These are phyloP conservation scores for Aricia agestis DNA, from an alignment of 1,140 invertebrate species.

Conservation along the genomic window DNA sequence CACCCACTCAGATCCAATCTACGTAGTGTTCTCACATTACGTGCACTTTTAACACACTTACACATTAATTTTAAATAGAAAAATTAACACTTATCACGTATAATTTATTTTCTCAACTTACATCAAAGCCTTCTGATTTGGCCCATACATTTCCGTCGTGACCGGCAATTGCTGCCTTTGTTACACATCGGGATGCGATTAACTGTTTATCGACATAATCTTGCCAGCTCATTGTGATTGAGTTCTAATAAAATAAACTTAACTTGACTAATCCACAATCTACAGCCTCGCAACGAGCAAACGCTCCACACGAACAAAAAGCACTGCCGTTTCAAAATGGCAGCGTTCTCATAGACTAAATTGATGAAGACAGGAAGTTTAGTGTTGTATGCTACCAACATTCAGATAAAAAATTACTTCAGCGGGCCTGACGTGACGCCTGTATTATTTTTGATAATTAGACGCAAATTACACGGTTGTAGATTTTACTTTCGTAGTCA, in stretches of 20 bases:
- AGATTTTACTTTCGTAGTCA: too few relatives aligned
- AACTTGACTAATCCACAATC: constrained; percentile 69
- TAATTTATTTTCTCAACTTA: constrained; percentile 78
- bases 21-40: constrained; percentile 18
- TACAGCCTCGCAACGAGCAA: constrained; percentile 68
- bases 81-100: constrained; percentile 47
- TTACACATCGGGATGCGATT: constrained; percentile 93
- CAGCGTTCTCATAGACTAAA: constrained; percentile 61
- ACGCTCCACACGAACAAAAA: constrained; percentile 75
- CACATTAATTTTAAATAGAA: constrained; percentile 23
- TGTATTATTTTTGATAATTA: too few relatives aligned
- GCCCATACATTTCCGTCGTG: constrained; percentile 97
- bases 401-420: constrained; percentile 33
- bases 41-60: constrained; percentile 20
- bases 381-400: constrained; percentile 40
- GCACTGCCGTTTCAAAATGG: constrained; percentile 75
- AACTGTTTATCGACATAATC: constrained; percentile 98
- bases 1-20: constrained; percentile 38
- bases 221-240: constrained; percentile 93
- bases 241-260: constrained; percentile 74
- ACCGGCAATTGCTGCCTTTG: constrained; percentile 94
- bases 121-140: constrained; percentile 93
- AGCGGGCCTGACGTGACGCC: not conserved
- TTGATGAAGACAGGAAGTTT: constrained; percentile 48
- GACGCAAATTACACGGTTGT: too few relatives aligned